Evolutionary conservation across 2,797 vertebrate species (phyloP).

Genomic region (Rhadinocentrus ornatus): DNA sequence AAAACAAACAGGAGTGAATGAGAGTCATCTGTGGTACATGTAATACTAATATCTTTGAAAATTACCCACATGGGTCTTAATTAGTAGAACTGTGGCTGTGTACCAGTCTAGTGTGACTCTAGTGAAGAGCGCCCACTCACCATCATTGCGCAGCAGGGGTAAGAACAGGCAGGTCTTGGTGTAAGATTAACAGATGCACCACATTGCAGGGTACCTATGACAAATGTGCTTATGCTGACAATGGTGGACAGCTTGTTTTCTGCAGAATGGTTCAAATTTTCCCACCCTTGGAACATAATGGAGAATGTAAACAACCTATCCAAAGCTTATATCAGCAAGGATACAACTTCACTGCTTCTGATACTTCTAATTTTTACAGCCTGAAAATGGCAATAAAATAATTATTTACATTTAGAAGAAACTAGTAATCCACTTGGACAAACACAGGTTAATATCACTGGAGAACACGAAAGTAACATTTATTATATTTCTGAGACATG

Average conservation of each 20-base stretch:
- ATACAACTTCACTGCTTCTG: no score
- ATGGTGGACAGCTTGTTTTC: slow-evolving; percentile 16
- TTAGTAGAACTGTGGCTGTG: slow-evolving; percentile 51
- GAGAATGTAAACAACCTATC: not conserved
- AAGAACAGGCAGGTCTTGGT: slow-evolving; percentile 17
- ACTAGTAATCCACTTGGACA: no score
- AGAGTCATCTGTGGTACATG: slow-evolving; percentile 65
- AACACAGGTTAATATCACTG: not conserved
- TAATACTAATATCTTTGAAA: slow-evolving; percentile 51
- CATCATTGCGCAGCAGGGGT: slow-evolving; percentile 26
- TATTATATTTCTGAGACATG: not conserved
- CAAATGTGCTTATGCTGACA: slow-evolving; percentile 1
- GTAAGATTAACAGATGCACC: slow-evolving; percentile 25
- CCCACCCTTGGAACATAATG: not conserved
- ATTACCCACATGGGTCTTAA: slow-evolving; percentile 61
- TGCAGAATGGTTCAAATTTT: not conserved
- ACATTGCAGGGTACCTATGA: not conserved
- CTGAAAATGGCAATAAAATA: no score
- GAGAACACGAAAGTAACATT: not conserved
- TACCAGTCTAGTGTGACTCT: slow-evolving; percentile 19
- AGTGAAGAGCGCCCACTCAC: slow-evolving; percentile 53
- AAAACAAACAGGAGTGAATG: slow-evolving; percentile 58
- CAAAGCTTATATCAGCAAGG: not conserved
- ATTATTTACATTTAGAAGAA: no score
- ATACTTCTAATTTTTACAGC: no score